Evolutionary conservation across 2,888 invertebrate species (phyloP).

Genomic region (Reticulitermes lucifugus): DNA sequence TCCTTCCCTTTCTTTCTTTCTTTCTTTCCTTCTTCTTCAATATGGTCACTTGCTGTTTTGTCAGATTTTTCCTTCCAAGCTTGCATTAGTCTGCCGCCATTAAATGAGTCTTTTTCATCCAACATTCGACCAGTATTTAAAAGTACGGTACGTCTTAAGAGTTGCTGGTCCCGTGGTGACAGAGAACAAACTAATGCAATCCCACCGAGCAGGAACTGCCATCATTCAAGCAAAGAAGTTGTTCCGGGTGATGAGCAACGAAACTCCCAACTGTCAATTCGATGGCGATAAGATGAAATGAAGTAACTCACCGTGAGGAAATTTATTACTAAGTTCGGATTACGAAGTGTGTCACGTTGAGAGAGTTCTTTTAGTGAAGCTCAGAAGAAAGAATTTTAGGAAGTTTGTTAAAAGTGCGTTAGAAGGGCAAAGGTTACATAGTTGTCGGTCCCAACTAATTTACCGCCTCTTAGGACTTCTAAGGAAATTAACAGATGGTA

Average conservation of each 20-base stretch:
- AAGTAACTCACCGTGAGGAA: neutral
- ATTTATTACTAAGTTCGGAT: conserved; percentile 8
- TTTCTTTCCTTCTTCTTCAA: too few relatives aligned
- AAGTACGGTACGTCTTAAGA: neutral
- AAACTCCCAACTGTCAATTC: conserved; percentile 12
- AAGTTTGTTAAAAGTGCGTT: too few relatives aligned
- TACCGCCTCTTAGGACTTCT: too few relatives aligned
- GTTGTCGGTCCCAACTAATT: too few relatives aligned
- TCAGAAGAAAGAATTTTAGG: too few relatives aligned
- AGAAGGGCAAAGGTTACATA: too few relatives aligned
- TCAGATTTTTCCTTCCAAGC: too few relatives aligned
- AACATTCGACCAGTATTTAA: neutral
- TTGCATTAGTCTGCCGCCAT: too few relatives aligned
- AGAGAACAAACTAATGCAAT: conserved; percentile 19
- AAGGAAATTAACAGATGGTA: too few relatives aligned
- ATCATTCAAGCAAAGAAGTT: neutral
- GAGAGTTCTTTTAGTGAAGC: neutral
- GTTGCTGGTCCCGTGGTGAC: neutral
- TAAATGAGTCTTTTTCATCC: neutral
- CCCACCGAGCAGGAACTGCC: neutral
- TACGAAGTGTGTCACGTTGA: neutral
- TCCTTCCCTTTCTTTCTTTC: too few relatives aligned
- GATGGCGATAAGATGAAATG: conserved; percentile 7
- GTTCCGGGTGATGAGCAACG: conserved; percentile 6
- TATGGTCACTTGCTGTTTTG: too few relatives aligned